Percentiles rank a stretch among this genome's conserved stretches.
phyloP scores from a whole-genome alignment of 2,888 invertebrate species.

The Drosophila algonquin region DNA sequence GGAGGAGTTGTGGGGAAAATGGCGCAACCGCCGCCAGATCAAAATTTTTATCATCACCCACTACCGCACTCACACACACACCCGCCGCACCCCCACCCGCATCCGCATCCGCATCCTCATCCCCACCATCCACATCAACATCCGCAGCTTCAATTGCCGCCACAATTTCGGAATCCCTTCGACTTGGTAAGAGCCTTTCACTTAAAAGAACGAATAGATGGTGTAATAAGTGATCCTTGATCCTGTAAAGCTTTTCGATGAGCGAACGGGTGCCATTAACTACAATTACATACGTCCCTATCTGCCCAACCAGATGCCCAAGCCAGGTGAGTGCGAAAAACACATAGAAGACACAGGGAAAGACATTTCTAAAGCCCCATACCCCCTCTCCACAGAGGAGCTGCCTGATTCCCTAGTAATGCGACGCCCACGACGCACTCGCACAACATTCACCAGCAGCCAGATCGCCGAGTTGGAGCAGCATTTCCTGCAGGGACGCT shows the following conservation, averaged over 20 bases:
- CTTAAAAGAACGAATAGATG: slow-evolving; percentile 2
- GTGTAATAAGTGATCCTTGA: slow-evolving; percentile 2
- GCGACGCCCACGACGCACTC: slow-evolving; percentile 75
- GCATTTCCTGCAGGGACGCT: slow-evolving; percentile 73
- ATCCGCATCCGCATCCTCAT: slow-evolving; percentile 39
- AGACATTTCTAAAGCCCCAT: not conserved
- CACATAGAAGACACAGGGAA: not conserved
- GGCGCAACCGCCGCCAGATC: slow-evolving; percentile 78
- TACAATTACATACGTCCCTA: slow-evolving; percentile 76
- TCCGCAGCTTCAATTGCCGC: slow-evolving; percentile 73
- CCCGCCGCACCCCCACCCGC: slow-evolving; percentile 43
- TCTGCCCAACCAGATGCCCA: slow-evolving; percentile 66
- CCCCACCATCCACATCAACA: slow-evolving; percentile 60
- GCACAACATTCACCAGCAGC: slow-evolving; percentile 77
- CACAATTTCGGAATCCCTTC: slow-evolving; percentile 75
- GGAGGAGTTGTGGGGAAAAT: slow-evolving; percentile 61
- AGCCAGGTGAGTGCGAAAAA: slow-evolving; percentile 59
- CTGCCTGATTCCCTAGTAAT: slow-evolving; percentile 72
- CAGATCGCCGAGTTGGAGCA: slow-evolving; percentile 77
- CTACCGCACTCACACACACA: slow-evolving; percentile 63
- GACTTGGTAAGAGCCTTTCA: slow-evolving; percentile 66
- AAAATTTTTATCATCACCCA: slow-evolving; percentile 72
- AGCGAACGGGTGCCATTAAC: slow-evolving; percentile 72
- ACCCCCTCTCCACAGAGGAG: slow-evolving; percentile 55
- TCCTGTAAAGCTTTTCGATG: slow-evolving; percentile 67